Percentiles rank a stretch among this genome's conserved stretches.
Evolutionary conservation across 1,140 invertebrate genomes (phyloP).

Genomic region (Colletes gigas): DNA sequence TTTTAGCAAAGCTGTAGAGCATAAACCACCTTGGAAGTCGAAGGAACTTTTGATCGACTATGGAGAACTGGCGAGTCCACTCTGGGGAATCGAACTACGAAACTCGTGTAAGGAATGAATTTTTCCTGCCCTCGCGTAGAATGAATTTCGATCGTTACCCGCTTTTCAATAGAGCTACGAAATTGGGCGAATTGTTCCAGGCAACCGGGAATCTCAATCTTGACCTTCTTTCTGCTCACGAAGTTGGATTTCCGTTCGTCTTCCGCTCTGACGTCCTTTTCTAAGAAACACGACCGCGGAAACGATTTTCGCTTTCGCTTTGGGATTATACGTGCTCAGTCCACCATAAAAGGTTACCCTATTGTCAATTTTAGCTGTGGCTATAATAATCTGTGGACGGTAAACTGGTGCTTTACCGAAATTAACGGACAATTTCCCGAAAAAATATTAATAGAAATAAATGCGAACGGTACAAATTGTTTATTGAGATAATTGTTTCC

Average conservation of each 20-base stretch:
- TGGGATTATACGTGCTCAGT: background rate
- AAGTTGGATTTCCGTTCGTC: slow-evolving; percentile 27
- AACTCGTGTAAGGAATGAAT: slow-evolving; percentile 2
- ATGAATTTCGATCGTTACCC: slow-evolving; percentile 12
- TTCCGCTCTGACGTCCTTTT: background rate
- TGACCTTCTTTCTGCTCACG: background rate
- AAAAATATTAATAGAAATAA: too few relatives aligned
- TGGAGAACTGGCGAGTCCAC: background rate
- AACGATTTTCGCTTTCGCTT: slow-evolving; percentile 15
- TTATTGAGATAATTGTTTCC: too few relatives aligned
- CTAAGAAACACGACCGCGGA: background rate
- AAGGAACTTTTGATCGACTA: slow-evolving; percentile 28
- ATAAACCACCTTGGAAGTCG: background rate
- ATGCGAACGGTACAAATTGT: too few relatives aligned
- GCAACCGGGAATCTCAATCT: background rate
- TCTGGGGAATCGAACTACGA: too few relatives aligned
- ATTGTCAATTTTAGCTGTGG: background rate
- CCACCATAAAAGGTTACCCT: too few relatives aligned
- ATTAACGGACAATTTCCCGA: background rate
- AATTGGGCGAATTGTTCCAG: background rate
- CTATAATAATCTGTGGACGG: background rate
- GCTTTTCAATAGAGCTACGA: background rate
- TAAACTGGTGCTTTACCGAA: background rate
- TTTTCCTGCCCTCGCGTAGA: too few relatives aligned
- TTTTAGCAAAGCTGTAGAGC: background rate